A percentile compares a stretch with the other conserved stretches of the same genome.
Conservation (phyloP, 2,113 vertebrate genomes). For the Arothron firmamentum region DNA sequence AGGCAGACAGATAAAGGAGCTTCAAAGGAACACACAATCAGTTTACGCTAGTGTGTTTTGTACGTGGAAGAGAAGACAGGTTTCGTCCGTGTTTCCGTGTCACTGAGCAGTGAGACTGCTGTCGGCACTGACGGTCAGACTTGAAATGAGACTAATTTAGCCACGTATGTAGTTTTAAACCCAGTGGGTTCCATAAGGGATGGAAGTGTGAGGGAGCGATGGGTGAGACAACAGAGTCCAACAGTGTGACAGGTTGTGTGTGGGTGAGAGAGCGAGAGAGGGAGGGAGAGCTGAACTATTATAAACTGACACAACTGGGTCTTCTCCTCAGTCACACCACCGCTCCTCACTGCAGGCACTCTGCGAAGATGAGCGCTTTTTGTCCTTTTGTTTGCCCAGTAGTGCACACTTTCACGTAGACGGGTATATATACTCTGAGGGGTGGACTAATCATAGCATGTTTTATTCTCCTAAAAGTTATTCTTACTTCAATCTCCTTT, state of each 20-base stretch:
- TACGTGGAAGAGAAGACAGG: no score
- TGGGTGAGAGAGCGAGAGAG: slow-evolving; percentile 32
- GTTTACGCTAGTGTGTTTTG: slow-evolving; percentile 9
- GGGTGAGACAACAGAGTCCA: slow-evolving; percentile 68
- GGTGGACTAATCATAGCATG: no score
- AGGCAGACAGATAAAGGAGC: background rate
- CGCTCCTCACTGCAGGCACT: slow-evolving; percentile 74
- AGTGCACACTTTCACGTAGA: slow-evolving; percentile 22
- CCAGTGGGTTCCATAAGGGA: slow-evolving; percentile 51
- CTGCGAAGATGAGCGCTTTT: slow-evolving; percentile 65
- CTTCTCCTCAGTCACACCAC: slow-evolving; percentile 79
- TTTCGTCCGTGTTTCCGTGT: no score
- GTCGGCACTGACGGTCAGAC: slow-evolving; percentile 35
- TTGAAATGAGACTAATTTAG: slow-evolving; percentile 53
- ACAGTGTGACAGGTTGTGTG: slow-evolving; percentile 63
- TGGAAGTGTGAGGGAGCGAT: slow-evolving; percentile 84
- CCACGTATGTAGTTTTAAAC: slow-evolving; percentile 26
- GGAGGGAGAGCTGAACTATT: slow-evolving; percentile 62
- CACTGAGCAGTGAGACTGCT: background rate
- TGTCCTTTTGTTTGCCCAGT: slow-evolving; percentile 54
- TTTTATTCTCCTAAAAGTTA: no score
- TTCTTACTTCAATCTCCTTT: no score
- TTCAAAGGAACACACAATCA: background rate
- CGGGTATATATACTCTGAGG: background rate
- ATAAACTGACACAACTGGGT: slow-evolving; percentile 93